phyloP scores from a whole-genome alignment of 2,888 invertebrate species.

The Chrysomela aeneicollis region DNA sequence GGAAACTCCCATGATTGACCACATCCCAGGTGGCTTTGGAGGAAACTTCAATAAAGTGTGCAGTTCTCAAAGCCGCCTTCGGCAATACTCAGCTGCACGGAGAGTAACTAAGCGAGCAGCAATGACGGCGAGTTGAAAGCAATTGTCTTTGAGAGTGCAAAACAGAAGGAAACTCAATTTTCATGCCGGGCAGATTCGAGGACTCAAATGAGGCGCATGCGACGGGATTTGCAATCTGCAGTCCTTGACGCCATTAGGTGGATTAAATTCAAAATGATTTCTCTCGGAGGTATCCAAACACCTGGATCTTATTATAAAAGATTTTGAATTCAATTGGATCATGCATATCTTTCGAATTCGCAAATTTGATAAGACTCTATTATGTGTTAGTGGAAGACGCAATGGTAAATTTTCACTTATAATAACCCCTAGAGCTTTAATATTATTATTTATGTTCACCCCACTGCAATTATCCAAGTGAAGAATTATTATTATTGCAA shows the following conservation, averaged over 20 bases:
- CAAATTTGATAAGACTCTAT: no score
- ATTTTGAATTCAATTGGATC: no score
- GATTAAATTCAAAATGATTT: not conserved
- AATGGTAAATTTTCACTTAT: no score
- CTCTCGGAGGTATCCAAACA: not conserved
- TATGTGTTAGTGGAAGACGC: no score
- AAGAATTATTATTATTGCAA: no score
- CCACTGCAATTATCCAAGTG: no score
- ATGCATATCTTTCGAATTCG: no score
- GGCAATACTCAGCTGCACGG: slow-evolving; percentile 21
- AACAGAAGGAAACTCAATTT: slow-evolving; percentile 44
- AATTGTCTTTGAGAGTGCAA: slow-evolving; percentile 35
- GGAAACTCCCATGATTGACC: not conserved
- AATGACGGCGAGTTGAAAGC: slow-evolving; percentile 30
- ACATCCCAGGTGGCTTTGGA: not conserved
- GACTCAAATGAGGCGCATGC: slow-evolving; percentile 41
- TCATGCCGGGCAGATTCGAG: slow-evolving; percentile 38
- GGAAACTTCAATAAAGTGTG: slow-evolving; percentile 4
- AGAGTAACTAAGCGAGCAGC: slow-evolving; percentile 20
- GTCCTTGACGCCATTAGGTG: not conserved
- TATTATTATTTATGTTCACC: no score
- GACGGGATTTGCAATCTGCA: not conserved
- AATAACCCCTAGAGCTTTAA: no score
- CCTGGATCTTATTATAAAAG: no score
- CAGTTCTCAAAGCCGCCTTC: slow-evolving; percentile 12